A percentile compares a stretch with the other conserved stretches of the same genome.
Conservation (phyloP, 2,797 vertebrate genomes). For the Meriones psammophilus region DNA sequence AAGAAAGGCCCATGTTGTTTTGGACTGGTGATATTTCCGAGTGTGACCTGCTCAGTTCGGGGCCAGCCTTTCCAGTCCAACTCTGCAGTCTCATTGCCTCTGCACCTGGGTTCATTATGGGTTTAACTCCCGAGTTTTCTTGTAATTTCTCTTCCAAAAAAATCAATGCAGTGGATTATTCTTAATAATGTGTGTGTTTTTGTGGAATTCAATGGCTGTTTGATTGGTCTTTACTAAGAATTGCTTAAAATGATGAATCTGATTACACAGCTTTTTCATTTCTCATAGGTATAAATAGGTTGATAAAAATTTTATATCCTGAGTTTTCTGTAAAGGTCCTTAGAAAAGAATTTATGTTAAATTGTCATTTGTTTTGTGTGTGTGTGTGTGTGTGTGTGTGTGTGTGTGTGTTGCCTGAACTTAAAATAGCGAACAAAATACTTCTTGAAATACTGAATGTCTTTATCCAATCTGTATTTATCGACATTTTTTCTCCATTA, state of each 20-base stretch:
- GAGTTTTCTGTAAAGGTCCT: neutral
- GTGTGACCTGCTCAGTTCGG: too few relatives aligned
- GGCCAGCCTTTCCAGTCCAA: neutral
- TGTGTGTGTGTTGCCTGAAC: neutral
- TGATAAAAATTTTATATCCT: neutral
- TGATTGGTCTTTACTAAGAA: neutral
- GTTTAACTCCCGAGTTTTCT: neutral
- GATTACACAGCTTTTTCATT: neutral
- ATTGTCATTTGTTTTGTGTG: neutral
- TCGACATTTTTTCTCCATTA: neutral
- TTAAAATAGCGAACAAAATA: neutral
- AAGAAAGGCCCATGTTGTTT: neutral
- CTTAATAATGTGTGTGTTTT: neutral
- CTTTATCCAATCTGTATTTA: neutral
- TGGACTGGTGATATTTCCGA: neutral
- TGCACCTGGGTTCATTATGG: neutral
- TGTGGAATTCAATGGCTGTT: neutral
- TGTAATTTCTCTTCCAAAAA: neutral
- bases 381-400: too few relatives aligned
- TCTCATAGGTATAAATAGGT: neutral
- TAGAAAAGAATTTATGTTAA: neutral
- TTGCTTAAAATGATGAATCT: conserved; percentile 27
- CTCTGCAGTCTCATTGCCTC: neutral
- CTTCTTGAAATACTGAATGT: neutral
- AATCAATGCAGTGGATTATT: neutral